These are phyloP conservation scores for Equus quagga DNA, from an alignment of 2,113 vertebrate genomes.

Conservation along the genomic window DNA sequence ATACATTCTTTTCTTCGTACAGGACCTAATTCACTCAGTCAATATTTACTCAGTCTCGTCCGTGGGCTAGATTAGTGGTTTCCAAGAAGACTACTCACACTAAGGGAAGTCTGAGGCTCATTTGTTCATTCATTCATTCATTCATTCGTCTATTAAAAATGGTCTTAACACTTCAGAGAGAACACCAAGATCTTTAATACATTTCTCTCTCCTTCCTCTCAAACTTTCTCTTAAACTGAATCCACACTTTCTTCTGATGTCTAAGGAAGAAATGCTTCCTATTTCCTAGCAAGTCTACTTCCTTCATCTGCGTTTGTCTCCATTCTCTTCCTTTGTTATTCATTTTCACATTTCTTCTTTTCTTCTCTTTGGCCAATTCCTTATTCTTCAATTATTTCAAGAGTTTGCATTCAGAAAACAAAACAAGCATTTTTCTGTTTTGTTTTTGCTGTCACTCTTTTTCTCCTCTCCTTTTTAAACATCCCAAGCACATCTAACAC, in stretches of 20 bases:
- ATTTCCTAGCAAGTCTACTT: background rate
- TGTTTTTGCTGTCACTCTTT: background rate
- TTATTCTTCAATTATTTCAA: background rate
- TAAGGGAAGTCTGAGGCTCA: background rate
- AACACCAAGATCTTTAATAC: background rate
- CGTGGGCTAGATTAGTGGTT: background rate
- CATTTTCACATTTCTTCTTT: background rate
- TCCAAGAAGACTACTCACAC: background rate
- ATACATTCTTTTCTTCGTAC: background rate
- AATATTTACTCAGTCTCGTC: background rate
- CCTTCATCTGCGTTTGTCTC: background rate
- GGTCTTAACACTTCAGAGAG: background rate
- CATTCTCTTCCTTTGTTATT: background rate
- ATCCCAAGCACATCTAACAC: background rate
- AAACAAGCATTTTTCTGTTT: background rate
- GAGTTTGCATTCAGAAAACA: background rate
- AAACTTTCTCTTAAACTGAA: background rate
- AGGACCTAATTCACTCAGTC: background rate
- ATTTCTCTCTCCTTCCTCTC: background rate
- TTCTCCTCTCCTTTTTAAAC: background rate
- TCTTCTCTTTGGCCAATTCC: background rate
- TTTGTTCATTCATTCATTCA: background rate
- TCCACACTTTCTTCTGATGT: background rate
- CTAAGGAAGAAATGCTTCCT: background rate
- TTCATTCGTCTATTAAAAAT: background rate